phyloP scores from a whole-genome alignment of 2,888 invertebrate species.

The Psylliodes chrysocephalus region DNA sequence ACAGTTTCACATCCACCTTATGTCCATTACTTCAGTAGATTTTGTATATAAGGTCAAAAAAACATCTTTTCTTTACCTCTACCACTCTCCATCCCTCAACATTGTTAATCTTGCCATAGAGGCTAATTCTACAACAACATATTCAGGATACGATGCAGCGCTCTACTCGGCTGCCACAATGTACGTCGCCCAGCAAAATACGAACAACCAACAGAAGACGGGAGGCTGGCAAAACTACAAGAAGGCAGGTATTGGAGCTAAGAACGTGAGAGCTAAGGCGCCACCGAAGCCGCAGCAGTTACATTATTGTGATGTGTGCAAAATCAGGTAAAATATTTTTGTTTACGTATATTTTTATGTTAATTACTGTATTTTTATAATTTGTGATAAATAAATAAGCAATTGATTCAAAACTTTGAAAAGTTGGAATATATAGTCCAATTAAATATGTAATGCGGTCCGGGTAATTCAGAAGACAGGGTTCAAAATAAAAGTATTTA shows the following conservation, averaged over 20 bases:
- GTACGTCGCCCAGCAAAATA: slow-evolving; percentile 86
- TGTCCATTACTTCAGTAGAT: no score
- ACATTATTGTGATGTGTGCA: slow-evolving; percentile 99
- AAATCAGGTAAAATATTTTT: slow-evolving; percentile 89
- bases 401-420: no score
- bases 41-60: no score
- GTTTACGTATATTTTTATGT: no score
- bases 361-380: no score
- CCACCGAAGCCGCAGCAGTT: slow-evolving; percentile 92
- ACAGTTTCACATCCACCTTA: no score
- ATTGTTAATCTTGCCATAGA: slow-evolving; percentile 49
- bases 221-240: slow-evolving; percentile 72
- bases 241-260: slow-evolving; percentile 69
- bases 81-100: slow-evolving; percentile 28
- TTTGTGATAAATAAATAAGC: no score
- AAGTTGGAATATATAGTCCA: no score
- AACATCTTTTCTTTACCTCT: no score
- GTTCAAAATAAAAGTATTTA: no score
- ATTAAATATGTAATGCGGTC: no score
- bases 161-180: slow-evolving; percentile 95
- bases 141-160: slow-evolving; percentile 93
- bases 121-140: slow-evolving; percentile 75
- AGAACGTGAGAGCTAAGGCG: slow-evolving; percentile 77
- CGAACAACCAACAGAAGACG: slow-evolving; percentile 62
- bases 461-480: no score